A percentile compares a stretch with the other conserved stretches of the same genome.
Evolutionary conservation across 1,140 invertebrate genomes (phyloP).

Genomic region (Hycleus cichorii): DNA sequence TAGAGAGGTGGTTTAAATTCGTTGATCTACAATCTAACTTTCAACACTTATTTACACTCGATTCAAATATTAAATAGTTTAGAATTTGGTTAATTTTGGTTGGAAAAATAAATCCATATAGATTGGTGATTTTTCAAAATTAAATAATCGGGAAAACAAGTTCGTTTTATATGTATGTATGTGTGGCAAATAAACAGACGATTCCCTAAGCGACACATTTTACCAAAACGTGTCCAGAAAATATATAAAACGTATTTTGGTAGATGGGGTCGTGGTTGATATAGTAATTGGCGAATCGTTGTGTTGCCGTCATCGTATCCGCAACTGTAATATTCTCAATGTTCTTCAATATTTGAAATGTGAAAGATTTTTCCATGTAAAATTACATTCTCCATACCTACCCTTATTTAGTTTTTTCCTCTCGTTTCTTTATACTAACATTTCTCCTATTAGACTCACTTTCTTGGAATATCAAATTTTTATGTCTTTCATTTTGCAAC

Average conservation of each 20-base stretch:
- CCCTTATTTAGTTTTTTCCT: neutral
- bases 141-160: too few species aligned
- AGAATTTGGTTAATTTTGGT: too few species aligned
- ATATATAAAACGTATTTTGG: slow-evolving; percentile 9
- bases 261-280: slow-evolving; percentile 10
- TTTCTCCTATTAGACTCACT: neutral
- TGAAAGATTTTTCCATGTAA: slow-evolving; percentile 18
- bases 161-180: neutral
- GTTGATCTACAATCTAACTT: slow-evolving; percentile 7
- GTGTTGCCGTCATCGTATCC: slow-evolving; percentile 3
- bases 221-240: slow-evolving; percentile 14
- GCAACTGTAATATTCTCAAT: slow-evolving; percentile 1
- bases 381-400: slow-evolving; percentile 14
- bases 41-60: slow-evolving; percentile 6
- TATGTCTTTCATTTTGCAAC: slow-evolving; percentile 4
- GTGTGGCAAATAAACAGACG: slow-evolving; percentile 8
- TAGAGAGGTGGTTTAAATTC: neutral
- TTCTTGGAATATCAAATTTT: neutral
- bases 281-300: slow-evolving; percentile 16
- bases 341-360: slow-evolving; percentile 17
- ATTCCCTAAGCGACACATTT: slow-evolving; percentile 15
- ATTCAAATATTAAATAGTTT: too few species aligned
- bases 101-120: too few species aligned
- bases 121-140: too few species aligned
- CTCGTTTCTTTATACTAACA: slow-evolving; percentile 3